Evolutionary conservation across 2,888 invertebrate species (phyloP).

Genomic region (Hetaerina titia): DNA sequence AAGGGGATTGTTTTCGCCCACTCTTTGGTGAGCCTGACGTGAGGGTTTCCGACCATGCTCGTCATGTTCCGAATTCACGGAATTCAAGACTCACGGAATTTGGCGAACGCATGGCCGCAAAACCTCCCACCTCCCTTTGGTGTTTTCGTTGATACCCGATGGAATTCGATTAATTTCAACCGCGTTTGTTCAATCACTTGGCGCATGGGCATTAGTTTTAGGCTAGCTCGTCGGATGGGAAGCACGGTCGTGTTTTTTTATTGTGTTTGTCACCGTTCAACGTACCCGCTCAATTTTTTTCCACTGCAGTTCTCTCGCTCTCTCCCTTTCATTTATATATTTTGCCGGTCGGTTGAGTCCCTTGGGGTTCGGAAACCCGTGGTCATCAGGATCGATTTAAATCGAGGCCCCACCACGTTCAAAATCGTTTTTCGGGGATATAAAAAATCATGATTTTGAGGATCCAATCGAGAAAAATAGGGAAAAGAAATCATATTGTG

Average conservation of each 20-base stretch:
- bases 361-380: background rate
- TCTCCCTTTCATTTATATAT: background rate
- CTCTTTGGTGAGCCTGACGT: background rate
- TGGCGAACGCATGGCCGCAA: background rate
- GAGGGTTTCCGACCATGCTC: background rate
- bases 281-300: background rate
- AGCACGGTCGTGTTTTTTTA: background rate
- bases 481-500: no score
- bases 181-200: background rate
- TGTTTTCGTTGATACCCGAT: background rate
- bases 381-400: no score
- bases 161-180: slow-evolving; percentile 5
- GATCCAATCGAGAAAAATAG: no score
- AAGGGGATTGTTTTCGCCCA: background rate
- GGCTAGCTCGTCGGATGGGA: background rate
- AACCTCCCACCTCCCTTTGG: background rate
- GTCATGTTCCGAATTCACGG: no score
- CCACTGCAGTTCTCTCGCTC: background rate
- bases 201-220: background rate
- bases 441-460: no score
- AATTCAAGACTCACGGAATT: background rate
- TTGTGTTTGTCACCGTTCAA: background rate
- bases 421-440: no score
- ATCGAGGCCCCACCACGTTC: no score
- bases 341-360: background rate